These are phyloP conservation scores for Mimachlamys varia DNA, from an alignment of 2,888 invertebrate species.

Conservation along the genomic window DNA sequence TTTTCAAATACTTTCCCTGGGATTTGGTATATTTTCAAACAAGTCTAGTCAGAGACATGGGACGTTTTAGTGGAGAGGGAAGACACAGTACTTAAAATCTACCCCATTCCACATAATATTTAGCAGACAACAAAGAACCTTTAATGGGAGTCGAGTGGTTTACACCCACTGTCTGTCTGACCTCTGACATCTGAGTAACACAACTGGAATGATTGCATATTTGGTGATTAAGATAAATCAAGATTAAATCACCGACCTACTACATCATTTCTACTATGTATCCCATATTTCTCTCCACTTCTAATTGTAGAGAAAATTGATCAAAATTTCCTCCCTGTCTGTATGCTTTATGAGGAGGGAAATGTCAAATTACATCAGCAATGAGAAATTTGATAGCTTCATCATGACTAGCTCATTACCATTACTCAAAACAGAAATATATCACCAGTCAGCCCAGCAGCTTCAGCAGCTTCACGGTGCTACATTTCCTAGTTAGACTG, in stretches of 20 bases:
- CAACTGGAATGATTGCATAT: too few relatives aligned
- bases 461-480: background rate
- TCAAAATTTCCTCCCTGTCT: background rate
- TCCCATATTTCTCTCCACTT: background rate
- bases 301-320: slow-evolving; percentile 2
- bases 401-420: slow-evolving; percentile 7
- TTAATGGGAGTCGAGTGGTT: background rate
- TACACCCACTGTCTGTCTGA: background rate
- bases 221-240: background rate
- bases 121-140: background rate
- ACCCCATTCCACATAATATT: background rate
- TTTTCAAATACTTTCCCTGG: too few relatives aligned
- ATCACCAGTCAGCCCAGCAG: background rate
- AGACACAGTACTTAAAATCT: too few relatives aligned
- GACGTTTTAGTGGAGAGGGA: background rate
- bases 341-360: background rate
- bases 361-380: slow-evolving; percentile 21
- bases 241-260: background rate
- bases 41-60: too few relatives aligned
- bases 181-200: background rate
- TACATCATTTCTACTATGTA: background rate
- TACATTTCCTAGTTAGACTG: background rate
- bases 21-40: too few relatives aligned
- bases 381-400: background rate
- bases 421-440: slow-evolving; percentile 1